These are phyloP conservation scores for Harmothoe impar DNA, from an alignment of 2,888 invertebrate species.

Conservation along the genomic window DNA sequence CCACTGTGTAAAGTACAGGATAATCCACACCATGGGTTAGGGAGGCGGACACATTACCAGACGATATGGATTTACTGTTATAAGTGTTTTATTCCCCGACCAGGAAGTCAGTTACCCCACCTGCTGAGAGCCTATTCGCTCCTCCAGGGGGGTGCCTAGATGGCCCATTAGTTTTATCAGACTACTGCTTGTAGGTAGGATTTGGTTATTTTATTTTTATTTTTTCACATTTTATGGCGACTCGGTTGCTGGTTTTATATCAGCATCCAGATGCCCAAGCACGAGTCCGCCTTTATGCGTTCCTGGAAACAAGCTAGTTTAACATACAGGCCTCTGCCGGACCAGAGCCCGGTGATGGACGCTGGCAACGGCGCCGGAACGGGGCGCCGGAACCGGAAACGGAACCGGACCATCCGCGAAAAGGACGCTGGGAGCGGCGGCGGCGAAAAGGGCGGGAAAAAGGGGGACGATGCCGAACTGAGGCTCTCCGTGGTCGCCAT, in stretches of 20 bases:
- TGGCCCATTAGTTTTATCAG: no score
- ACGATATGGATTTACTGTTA: no score
- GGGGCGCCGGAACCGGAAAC: neutral
- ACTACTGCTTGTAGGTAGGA: no score
- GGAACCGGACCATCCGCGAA: slow-evolving; percentile 42
- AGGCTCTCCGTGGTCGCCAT: slow-evolving; percentile 53
- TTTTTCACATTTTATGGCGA: neutral
- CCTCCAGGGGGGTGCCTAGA: no score
- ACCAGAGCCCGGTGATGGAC: slow-evolving; percentile 36
- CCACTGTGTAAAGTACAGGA: no score
- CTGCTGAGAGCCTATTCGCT: no score
- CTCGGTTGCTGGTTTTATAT: slow-evolving; percentile 46
- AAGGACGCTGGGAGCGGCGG: slow-evolving; percentile 29
- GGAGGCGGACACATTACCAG: no score
- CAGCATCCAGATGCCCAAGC: slow-evolving; percentile 40
- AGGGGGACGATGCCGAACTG: slow-evolving; percentile 43
- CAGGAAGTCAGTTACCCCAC: no score
- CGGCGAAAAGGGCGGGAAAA: neutral
- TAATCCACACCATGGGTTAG: no score
- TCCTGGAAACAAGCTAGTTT: slow-evolving; percentile 53
- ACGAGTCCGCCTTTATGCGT: slow-evolving; percentile 2
- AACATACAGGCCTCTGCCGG: slow-evolving; percentile 49
- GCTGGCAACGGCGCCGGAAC: neutral
- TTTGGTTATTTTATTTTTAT: neutral
- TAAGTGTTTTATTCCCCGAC: no score